Evolutionary conservation across 2,797 vertebrate species (phyloP).

Genomic region (Falco rusticolus): DNA sequence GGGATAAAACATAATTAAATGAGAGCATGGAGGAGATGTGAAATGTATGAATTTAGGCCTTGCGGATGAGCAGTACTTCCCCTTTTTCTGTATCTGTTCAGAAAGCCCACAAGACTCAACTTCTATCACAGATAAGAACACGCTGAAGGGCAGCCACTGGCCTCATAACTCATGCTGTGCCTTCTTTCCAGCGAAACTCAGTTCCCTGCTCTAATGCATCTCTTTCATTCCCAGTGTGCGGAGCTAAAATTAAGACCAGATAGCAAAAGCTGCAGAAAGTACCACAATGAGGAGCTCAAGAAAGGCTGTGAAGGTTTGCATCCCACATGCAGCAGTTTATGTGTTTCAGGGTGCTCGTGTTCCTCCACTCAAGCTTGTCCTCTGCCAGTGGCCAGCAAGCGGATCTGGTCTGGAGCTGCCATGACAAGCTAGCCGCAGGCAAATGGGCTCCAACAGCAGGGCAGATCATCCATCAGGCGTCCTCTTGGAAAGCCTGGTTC

Average conservation of each 20-base stretch:
- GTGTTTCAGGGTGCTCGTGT: background rate
- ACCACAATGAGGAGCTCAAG: background rate
- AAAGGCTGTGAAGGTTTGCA: background rate
- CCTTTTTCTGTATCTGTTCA: background rate
- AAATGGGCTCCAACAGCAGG: background rate
- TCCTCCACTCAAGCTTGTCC: background rate
- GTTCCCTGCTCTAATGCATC: background rate
- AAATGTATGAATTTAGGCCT: background rate
- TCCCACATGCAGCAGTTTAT: fast-evolving
- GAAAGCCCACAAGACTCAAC: background rate
- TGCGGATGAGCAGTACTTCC: fast-evolving
- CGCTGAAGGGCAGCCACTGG: background rate
- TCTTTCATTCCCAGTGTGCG: fast-evolving
- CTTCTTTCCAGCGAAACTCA: background rate
- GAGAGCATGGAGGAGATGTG: background rate
- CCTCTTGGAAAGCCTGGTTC: background rate
- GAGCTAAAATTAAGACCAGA: background rate
- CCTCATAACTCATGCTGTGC: background rate
- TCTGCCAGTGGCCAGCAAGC: background rate
- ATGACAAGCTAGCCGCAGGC: background rate
- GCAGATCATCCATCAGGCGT: background rate
- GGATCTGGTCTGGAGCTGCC: background rate
- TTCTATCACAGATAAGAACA: background rate
- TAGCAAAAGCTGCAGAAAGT: background rate
- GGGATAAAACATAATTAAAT: background rate